These are phyloP conservation scores for Lepidurus arcticus DNA, from an alignment of 1,140 invertebrate genomes.

Conservation along the genomic window DNA sequence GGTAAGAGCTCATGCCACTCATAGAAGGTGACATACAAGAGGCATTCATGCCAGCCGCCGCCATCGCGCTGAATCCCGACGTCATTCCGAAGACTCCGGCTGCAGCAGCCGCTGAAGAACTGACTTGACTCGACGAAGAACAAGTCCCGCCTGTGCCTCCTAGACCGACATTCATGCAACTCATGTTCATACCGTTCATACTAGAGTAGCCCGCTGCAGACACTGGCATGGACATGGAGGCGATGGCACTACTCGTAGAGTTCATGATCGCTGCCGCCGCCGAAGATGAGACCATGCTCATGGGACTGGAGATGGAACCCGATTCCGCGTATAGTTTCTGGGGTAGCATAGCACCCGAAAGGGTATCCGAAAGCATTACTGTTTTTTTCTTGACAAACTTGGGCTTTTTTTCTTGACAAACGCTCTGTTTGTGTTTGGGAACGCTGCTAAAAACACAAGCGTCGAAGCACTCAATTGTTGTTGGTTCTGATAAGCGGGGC, in stretches of 20 bases:
- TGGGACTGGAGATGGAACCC: conserved; percentile 41
- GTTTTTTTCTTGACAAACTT: background rate
- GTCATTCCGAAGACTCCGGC: conserved; percentile 40
- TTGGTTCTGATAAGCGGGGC: background rate
- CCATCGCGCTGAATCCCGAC: conserved; percentile 56
- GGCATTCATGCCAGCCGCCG: conserved; percentile 49
- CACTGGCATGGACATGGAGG: conserved; percentile 47
- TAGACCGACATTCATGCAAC: conserved; percentile 51
- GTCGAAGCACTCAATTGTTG: background rate
- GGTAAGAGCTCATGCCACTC: conserved; percentile 38
- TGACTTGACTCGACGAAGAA: background rate
- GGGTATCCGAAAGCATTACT: conserved; percentile 26
- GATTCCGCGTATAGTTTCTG: conserved; percentile 53
- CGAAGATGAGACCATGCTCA: conserved; percentile 26
- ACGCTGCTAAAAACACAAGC: background rate
- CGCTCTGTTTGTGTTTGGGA: background rate
- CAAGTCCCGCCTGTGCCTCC: conserved; percentile 1
- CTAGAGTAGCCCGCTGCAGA: conserved; percentile 51
- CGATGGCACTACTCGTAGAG: conserved; percentile 45
- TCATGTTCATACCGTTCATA: conserved; percentile 56
- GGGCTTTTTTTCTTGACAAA: background rate
- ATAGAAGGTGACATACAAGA: conserved; percentile 56
- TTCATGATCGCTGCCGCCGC: conserved; percentile 41
- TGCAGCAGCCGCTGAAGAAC: conserved; percentile 58
- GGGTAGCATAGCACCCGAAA: conserved; percentile 43